Evolutionary conservation across 2,888 invertebrate species (phyloP), one percentile per base, ranked within the genome.

Genomic region (Aradus depressus): DNA sequence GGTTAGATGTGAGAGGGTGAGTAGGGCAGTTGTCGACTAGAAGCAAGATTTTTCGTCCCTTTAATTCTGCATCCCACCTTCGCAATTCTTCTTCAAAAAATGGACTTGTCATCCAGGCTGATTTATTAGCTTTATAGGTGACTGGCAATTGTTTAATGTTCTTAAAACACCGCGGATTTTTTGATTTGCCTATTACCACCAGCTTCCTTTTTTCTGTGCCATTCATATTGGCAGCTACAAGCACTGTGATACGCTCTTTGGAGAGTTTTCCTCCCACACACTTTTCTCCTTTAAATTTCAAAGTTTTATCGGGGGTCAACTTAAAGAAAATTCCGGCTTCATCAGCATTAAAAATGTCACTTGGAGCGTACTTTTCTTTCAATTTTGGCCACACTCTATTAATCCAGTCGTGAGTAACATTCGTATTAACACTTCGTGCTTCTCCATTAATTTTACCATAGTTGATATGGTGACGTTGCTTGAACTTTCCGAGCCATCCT

Each of bases 271-370:
- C 38, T 10, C 38, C 38, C 8, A 10, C 10, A 14, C 38, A 38
- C n/a, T n/a, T 59, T 52, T 63, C 60, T 18, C 56, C 48, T 61
- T 61, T 61, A 44, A 62, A 61, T 39, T 51, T 57, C 12, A 60
- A 50, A 2, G 61, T 62, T 58, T 60, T 60, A 51, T 63, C 59
- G 4, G 62, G 61, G 2, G 60, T 48, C 51, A 55, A 53, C 50
- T 60, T 60, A 50, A 53, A 62, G 53, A 59, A 62, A 16, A 63
- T 43, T 6, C 55, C 60, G 22, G 60, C 62, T 55, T 64, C 61
- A 52, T 62, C 62, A 10, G 61, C 60, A 50, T 63, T 63, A 37
- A 60, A 64, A 48, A 63, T 58, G 47, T 62, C 55, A 26, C 55
- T 49, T 5, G 18, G 19, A 34, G 34, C 34, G 34, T 34, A 34